Base-by-base conservation (phyloP, 2,888 invertebrate species). In the Clivina fossor region DNA sequence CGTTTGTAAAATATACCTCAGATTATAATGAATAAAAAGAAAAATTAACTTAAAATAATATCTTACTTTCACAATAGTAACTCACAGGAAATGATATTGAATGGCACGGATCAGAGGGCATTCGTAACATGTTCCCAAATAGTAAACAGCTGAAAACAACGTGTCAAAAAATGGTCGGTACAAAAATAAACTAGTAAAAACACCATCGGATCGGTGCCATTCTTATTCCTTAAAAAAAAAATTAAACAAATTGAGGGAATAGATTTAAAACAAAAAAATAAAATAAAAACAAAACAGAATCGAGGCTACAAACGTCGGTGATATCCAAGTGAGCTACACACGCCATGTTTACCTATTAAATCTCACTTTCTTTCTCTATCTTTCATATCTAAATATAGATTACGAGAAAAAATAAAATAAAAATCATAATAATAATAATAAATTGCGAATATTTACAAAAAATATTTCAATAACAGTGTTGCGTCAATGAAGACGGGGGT, bases 81-180 rank as follows among this genome's bases (percentile, higher is more conserved):
- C 5, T 19, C 2, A 15, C 9, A 16, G 28, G 28, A 9, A 15
- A 16, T n/a, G n/a, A 9, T 9, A 2, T 19, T 7, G 28, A 16
- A 13, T 9, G 55, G 44, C 55, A 18, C 40, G 30, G 26, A 16
- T 55, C 47, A 13, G 32, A 55, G 32, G 28, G 55, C 22, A 37
- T 28, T 47, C 43, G 40, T 33, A 55, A 55, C 46, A 40, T 44
- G 53, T 38, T 33, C 38, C 55, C 24, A 47, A 55, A 55, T 47
- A 47, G 55, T 55, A 55, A 55, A 55, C 55, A 55, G 55, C 38
- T 55, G 46, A 55, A 55, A 55, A 55, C 55, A 55, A 55, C 55
- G 47, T 47, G 33, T 55, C 55, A 55, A 55, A 47, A 8, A 46
- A 30, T 46, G 15, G 32, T 46, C 46, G 55, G 55, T 55, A 55